Base-by-base conservation (phyloP, 2,888 invertebrate genomes). In the Stictocephala bisonia region DNA sequence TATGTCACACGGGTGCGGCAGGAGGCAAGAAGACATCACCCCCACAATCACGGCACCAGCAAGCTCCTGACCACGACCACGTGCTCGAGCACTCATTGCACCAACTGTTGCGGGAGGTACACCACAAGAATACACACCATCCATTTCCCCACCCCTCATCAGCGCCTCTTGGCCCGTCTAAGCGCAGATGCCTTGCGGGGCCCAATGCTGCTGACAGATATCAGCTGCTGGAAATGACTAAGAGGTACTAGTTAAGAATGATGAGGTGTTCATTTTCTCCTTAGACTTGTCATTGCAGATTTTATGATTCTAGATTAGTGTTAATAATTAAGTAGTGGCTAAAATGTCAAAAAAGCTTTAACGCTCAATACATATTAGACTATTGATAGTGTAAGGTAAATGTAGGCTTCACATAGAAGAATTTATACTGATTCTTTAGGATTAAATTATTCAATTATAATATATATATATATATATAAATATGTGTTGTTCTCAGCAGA, bases 31-130 rank as follows among this genome's bases (percentile, higher is more conserved):
- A 53, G 26, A 58, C 48, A 40, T 40, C 70, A 1, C 51, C 86
- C 72, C 73, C 50, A 48, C 70, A 56, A 58, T 64, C 50, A 24
- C 74, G 27, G 20, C 72, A 50, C 56, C 78, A 56, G 48, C 78
- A 78, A 83, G 80, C 90, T 81, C 87, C 88, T 20, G 96, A 96
- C 80, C 97, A 97, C 82, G 96, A 97, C 85, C 96, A 96, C 82
- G 97, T 98, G n/a, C 84, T 98, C 77, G 97, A 98, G 83, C 98
- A 98, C 83, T 97, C 97, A 0, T 85, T 98, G 73, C 97, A 98
- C 85, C 98, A 98, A 84, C 85, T 98, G 73, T 86, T 98, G 72
- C 88, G 97, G 20, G 96, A 97, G 81, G 93, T 96, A 11, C 97
- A 97, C 84, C 93, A 95, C 83, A 91, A 93, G 81, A 95, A 96